Conservation (phyloP, 2,888 invertebrate genomes). For the Cerastis rubricosa region DNA sequence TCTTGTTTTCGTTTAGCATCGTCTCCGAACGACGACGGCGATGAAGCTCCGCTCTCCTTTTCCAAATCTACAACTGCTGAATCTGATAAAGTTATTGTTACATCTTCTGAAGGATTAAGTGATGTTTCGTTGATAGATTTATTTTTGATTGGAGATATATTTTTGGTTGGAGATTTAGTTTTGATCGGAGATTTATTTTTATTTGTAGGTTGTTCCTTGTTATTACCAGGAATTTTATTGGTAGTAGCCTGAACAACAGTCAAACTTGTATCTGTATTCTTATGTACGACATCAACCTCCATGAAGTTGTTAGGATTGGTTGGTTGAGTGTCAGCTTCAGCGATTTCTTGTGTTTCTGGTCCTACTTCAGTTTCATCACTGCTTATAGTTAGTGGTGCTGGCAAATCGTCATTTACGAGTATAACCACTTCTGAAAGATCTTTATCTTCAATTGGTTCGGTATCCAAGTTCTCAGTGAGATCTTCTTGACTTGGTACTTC, state of each 20-base stretch:
- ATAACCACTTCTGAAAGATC: conserved; percentile 72
- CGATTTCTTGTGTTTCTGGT: conserved; percentile 78
- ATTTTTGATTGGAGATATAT: conserved; percentile 18
- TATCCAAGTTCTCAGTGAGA: conserved; percentile 83
- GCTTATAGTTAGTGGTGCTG: conserved; percentile 64
- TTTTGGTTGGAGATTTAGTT: not conserved
- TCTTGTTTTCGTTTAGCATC: conserved; percentile 86
- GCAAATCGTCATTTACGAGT: conserved; percentile 71
- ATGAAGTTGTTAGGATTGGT: conserved; percentile 69
- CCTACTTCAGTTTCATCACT: conserved; percentile 70
- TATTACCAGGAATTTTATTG: conserved; percentile 15
- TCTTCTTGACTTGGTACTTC: conserved; percentile 69
- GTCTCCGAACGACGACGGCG: conserved; percentile 79
- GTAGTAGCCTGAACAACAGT: conserved; percentile 15
- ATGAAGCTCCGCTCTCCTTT: conserved; percentile 76
- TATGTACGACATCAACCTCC: conserved; percentile 42
- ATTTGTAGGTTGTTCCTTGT: conserved; percentile 9
- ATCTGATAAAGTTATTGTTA: conserved; percentile 68
- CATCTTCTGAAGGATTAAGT: conserved; percentile 61
- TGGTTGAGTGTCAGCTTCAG: conserved; percentile 84
- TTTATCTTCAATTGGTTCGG: conserved; percentile 73
- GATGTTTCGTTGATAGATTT: conserved; percentile 31
- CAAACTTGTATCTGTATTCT: conserved; percentile 24
- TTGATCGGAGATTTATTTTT: conserved; percentile 37
- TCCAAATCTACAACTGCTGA: conserved; percentile 60